phyloP scores from a whole-genome alignment of 2,797 vertebrate genomes.

The Adrianichthys oophorus region DNA sequence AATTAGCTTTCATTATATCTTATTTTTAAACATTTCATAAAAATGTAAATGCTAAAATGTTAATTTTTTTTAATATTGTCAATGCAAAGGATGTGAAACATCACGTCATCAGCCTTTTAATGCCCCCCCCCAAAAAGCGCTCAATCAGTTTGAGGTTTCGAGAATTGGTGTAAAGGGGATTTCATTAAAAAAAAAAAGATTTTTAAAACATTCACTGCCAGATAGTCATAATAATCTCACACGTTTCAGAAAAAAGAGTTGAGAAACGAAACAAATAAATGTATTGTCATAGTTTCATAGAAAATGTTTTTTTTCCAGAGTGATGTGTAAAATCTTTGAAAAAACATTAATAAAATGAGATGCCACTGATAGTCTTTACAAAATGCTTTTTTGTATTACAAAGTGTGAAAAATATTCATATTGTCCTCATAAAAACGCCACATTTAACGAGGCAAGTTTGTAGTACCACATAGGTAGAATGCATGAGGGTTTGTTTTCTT shows the following conservation, averaged over 20 bases:
- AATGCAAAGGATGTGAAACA: background rate
- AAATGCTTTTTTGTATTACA: conserved; percentile 86
- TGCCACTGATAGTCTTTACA: conserved; percentile 83
- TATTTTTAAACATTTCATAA: too few relatives aligned
- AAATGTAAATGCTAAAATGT: background rate
- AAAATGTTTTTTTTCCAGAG: conserved; percentile 57
- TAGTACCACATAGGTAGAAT: conserved; percentile 92
- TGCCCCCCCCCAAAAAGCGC: background rate
- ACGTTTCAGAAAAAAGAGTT: conserved; percentile 63
- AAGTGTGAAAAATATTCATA: conserved; percentile 92
- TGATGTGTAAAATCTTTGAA: conserved; percentile 56
- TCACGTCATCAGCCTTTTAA: background rate
- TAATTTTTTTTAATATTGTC: background rate
- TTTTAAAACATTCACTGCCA: conserved; percentile 13
- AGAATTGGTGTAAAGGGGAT: background rate
- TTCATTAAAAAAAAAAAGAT: conserved; percentile 41
- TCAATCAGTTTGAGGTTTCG: background rate
- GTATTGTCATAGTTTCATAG: conserved; percentile 63
- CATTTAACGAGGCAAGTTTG: conserved; percentile 99
- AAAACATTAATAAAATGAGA: conserved; percentile 69
- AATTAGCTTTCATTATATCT: too few relatives aligned
- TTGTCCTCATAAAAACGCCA: conserved; percentile 93
- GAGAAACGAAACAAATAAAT: conserved; percentile 63
- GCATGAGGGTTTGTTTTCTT: conserved; percentile 35
- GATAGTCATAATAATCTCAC: conserved; percentile 51